These are phyloP conservation scores for Anabacerthia variegaticeps DNA, from an alignment of 2,797 vertebrate genomes.

Conservation along the genomic window DNA sequence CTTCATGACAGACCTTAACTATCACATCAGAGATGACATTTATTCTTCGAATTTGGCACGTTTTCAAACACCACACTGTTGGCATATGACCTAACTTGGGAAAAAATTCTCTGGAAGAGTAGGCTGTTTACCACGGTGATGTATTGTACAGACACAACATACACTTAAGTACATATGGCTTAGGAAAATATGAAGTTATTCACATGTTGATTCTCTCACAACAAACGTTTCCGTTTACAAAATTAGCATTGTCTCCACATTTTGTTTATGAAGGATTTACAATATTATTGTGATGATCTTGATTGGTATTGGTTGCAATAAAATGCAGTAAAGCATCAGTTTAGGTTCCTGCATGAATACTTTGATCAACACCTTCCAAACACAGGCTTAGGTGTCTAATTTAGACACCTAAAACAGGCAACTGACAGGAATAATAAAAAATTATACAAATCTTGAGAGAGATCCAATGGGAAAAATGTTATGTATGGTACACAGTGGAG, in stretches of 20 bases:
- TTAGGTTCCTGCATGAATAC: background rate
- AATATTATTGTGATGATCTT: background rate
- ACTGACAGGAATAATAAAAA: background rate
- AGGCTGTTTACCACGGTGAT: background rate
- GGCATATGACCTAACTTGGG: conserved; percentile 70
- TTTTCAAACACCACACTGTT: conserved; percentile 75
- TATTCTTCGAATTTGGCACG: conserved; percentile 75
- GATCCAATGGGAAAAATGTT: background rate
- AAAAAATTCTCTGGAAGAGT: background rate
- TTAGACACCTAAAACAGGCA: background rate
- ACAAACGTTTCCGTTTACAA: background rate
- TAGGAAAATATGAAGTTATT: background rate
- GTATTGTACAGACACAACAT: background rate
- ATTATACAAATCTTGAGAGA: background rate
- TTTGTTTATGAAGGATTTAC: background rate
- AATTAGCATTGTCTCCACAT: background rate
- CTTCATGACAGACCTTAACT: conserved; percentile 77
- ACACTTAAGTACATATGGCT: background rate
- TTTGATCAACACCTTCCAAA: background rate
- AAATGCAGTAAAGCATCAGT: background rate
- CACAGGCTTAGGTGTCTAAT: background rate
- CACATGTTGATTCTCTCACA: background rate
- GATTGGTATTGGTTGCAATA: background rate
- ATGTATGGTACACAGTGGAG: background rate
- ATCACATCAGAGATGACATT: conserved; percentile 82